Conservation (phyloP, 2,113 vertebrate species). For the Cavia aperea region DNA sequence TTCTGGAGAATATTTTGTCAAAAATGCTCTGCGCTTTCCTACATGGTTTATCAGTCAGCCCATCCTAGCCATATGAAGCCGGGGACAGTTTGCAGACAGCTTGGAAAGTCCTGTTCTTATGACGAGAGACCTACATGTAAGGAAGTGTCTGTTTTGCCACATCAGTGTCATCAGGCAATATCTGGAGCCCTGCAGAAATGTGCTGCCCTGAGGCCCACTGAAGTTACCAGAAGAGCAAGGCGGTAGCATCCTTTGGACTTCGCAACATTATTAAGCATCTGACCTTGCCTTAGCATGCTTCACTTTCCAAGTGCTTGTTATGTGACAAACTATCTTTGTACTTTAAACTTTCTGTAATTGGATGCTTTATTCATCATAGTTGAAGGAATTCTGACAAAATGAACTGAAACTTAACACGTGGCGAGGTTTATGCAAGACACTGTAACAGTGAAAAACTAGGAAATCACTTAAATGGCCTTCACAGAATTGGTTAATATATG, state of each 20-base stretch:
- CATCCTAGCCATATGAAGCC: not conserved
- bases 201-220: not conserved
- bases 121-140: not conserved
- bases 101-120: not conserved
- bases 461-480: not conserved
- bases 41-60: not conserved
- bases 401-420: not conserved
- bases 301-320: not conserved
- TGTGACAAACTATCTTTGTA: not conserved
- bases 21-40: not conserved
- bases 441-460: not conserved
- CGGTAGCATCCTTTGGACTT: not conserved
- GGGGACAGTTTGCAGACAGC: not conserved
- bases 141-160: not conserved
- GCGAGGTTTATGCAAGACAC: not conserved
- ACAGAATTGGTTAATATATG: not conserved
- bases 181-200: not conserved
- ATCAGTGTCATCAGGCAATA: no score
- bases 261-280: not conserved
- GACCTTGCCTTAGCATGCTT: not conserved
- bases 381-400: not conserved
- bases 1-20: not conserved
- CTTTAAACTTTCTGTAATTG: not conserved
- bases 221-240: not conserved
- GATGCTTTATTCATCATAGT: not conserved